Evolutionary conservation across 2,113 vertebrate genomes (phyloP).

Genomic region (Sula dactylatra): DNA sequence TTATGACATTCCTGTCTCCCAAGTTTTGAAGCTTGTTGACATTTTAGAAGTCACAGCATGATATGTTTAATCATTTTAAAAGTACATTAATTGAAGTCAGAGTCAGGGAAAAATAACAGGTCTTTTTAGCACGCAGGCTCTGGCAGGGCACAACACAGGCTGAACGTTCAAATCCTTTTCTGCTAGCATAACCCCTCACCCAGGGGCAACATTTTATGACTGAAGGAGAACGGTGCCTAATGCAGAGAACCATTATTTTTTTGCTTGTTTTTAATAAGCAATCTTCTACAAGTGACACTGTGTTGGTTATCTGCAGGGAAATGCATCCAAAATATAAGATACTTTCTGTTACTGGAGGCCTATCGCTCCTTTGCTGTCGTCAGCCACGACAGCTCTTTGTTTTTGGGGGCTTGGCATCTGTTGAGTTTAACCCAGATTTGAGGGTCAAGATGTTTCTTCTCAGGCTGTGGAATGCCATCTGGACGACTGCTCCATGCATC

Average conservation of each 20-base stretch:
- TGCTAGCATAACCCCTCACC: not conserved
- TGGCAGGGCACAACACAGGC: slow-evolving; percentile 6
- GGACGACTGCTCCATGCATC: slow-evolving; percentile 26
- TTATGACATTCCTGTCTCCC: slow-evolving; percentile 76
- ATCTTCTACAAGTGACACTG: not conserved
- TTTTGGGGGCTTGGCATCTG: slow-evolving; percentile 55
- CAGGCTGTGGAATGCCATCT: slow-evolving; percentile 68
- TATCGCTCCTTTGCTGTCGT: not conserved
- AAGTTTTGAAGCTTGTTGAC: slow-evolving; percentile 79
- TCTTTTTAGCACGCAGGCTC: slow-evolving; percentile 25
- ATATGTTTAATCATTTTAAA: slow-evolving; percentile 79
- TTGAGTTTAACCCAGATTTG: slow-evolving; percentile 64
- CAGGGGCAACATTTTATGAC: slow-evolving; percentile 2
- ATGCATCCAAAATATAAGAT: not conserved
- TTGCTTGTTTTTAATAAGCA: not conserved
- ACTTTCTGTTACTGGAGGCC: slow-evolving; percentile 17
- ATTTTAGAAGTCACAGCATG: slow-evolving; percentile 79
- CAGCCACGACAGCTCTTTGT: slow-evolving; percentile 57
- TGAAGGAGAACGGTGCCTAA: not conserved
- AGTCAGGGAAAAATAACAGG: slow-evolving; percentile 49
- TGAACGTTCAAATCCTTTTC: not conserved
- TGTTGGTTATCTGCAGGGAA: not conserved
- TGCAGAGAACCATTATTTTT: not conserved
- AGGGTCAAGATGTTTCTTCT: slow-evolving; percentile 68
- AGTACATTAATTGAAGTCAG: slow-evolving; percentile 76